These are phyloP conservation scores for Cassiopea andromeda DNA, from an alignment of 30 jellyfish, hydroid and myxozoan genomes.

Conservation along the genomic window DNA sequence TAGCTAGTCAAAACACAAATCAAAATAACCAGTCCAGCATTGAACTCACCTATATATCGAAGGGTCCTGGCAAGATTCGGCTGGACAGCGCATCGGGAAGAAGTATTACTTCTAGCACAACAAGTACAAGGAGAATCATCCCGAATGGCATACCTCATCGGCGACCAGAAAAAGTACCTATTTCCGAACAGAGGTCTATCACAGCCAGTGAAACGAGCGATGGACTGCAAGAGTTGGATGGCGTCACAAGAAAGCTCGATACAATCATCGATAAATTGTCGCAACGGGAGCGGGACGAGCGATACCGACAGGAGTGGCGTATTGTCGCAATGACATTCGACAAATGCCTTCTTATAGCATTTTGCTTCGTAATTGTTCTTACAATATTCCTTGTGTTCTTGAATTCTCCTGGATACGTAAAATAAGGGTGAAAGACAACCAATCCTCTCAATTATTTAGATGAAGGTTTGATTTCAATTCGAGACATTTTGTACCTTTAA, in stretches of 20 bases:
- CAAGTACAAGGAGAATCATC: not conserved
- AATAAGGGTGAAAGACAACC: not conserved
- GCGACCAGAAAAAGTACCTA: constrained; percentile 28
- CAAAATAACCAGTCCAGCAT: constrained; percentile 5
- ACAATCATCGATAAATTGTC: constrained; percentile 54
- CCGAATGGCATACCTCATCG: constrained; percentile 42
- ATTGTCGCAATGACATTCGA: constrained; percentile 91
- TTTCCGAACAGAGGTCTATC: constrained; percentile 6
- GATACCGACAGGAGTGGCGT: constrained; percentile 74
- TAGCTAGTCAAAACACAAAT: not conserved
- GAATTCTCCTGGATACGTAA: constrained; percentile 78
- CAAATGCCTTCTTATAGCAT: constrained; percentile 53
- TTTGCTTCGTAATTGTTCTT: constrained; percentile 35
- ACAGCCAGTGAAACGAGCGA: constrained; percentile 29
- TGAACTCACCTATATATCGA: constrained; percentile 49
- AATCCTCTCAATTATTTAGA: no score
- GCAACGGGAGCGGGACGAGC: constrained; percentile 64
- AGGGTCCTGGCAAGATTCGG: constrained; percentile 20
- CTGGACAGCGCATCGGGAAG: constrained; percentile 8
- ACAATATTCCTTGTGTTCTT: constrained; percentile 51
- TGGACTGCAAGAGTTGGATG: constrained; percentile 2
- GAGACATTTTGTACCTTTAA: not conserved
- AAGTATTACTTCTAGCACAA: not conserved
- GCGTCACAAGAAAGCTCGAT: constrained; percentile 58
- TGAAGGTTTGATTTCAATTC: no score